A percentile compares a stretch with the other conserved stretches of the same genome.
Conservation (phyloP, 1,140 invertebrate genomes). For the Pogonus chalceus region DNA sequence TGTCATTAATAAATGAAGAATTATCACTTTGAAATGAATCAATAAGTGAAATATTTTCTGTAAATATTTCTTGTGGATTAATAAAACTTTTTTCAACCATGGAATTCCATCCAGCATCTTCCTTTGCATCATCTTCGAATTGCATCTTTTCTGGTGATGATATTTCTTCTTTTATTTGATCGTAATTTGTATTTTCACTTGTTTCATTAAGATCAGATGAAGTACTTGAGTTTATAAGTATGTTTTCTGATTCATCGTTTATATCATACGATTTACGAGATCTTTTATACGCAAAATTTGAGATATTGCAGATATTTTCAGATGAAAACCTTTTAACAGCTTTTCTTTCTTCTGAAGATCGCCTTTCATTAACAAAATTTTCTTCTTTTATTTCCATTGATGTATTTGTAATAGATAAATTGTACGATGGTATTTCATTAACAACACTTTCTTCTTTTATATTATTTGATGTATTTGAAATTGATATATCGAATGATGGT, state of each 20-base stretch:
- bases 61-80: not conserved
- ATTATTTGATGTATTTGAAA: not conserved
- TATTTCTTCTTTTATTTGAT: not conserved
- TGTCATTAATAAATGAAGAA: not conserved
- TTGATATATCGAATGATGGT: not conserved
- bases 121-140: no score
- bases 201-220: not conserved
- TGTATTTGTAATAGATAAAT: no score
- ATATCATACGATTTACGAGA: no score
- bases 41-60: not conserved
- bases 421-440: not conserved
- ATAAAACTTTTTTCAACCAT: not conserved
- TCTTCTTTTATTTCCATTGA: no score
- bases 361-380: no score
- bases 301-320: no score
- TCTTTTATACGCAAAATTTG: no score
- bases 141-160: no score
- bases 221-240: not conserved
- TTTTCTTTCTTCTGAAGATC: no score
- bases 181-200: not conserved
- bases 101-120: no score
- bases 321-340: no score
- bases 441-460: not conserved
- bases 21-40: not conserved
- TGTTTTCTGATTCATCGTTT: not conserved